Conservation (phyloP, 1,140 invertebrate genomes). For the Panagrolaimus sp. region DNA sequence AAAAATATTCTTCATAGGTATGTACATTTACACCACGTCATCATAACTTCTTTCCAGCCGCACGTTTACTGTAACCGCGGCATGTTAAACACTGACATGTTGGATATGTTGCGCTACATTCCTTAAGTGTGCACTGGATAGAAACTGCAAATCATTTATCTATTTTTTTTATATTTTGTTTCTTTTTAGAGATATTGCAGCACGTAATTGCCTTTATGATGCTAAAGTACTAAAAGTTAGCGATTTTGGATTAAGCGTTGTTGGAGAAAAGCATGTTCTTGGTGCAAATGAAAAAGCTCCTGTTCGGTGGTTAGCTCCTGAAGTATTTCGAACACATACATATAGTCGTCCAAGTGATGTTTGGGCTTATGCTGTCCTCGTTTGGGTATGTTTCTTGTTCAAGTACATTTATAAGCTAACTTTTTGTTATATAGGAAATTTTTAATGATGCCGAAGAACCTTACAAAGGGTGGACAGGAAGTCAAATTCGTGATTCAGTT, state of each 20-base stretch:
- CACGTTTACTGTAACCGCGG: too few relatives aligned
- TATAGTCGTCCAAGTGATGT: conserved; percentile 24
- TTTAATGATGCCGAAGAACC: conserved; percentile 6
- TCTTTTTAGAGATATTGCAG: conserved; percentile 12
- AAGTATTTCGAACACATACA: conserved; percentile 16
- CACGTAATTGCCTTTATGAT: conserved; percentile 63
- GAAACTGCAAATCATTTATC: too few relatives aligned
- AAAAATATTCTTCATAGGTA: conserved; percentile 78
- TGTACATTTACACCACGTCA: conserved; percentile 86
- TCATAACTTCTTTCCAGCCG: too few relatives aligned
- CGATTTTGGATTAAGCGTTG: conserved; percentile 35
- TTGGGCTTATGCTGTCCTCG: conserved; percentile 18
- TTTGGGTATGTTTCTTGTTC: too few relatives aligned
- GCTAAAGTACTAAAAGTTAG: conserved; percentile 29
- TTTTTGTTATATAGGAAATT: too few relatives aligned
- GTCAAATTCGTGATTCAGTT: neutral
- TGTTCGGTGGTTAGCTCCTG: conserved; percentile 32
- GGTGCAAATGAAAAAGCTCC: conserved; percentile 19
- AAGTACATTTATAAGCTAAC: too few relatives aligned
- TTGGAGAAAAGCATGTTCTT: conserved; percentile 23
- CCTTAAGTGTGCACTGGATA: too few relatives aligned
- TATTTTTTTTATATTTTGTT: conserved; percentile 66
- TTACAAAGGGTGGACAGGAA: neutral
- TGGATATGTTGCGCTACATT: too few relatives aligned
- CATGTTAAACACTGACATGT: too few relatives aligned